Evolutionary conservation across 2,888 invertebrate species (phyloP).

Genomic region (Trissolcus japonicus): DNA sequence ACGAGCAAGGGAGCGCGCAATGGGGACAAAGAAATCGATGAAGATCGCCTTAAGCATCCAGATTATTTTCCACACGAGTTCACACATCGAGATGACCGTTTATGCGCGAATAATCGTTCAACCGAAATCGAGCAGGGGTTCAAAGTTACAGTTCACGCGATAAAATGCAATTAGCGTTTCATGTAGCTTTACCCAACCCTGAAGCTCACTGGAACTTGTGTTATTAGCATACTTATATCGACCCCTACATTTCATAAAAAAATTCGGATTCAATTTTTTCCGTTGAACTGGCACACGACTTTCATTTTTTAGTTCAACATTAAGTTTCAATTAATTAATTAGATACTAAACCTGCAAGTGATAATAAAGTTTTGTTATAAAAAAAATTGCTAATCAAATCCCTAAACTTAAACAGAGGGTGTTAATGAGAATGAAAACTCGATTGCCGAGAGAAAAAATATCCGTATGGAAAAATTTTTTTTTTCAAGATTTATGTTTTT

Average conservation of each 20-base stretch:
- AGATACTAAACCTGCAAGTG: no score
- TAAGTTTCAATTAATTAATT: no score
- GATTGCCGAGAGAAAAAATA: no score
- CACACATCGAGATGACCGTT: conserved; percentile 49
- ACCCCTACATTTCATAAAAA: conserved; percentile 5
- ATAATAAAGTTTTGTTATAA: no score
- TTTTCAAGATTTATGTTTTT: no score
- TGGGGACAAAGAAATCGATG: conserved; percentile 61
- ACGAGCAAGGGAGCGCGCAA: conserved; percentile 37
- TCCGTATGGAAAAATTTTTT: neutral
- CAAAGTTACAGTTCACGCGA: conserved; percentile 56
- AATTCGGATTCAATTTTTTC: conserved; percentile 7
- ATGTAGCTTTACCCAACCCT: conserved; percentile 9
- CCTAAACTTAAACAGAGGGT: no score
- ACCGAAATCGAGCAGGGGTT: conserved; percentile 43
- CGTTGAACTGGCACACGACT: conserved; percentile 7
- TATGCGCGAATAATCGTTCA: conserved; percentile 50
- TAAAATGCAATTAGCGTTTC: conserved; percentile 55
- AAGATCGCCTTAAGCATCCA: conserved; percentile 63
- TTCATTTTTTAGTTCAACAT: no score
- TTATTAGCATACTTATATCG: conserved; percentile 32
- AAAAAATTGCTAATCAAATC: no score
- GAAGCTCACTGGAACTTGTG: conserved; percentile 8
- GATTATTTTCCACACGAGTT: conserved; percentile 61
- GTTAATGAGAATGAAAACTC: no score